These are phyloP conservation scores for Drosophila anomalipes DNA, from an alignment of 2,888 invertebrate species.

Conservation along the genomic window DNA sequence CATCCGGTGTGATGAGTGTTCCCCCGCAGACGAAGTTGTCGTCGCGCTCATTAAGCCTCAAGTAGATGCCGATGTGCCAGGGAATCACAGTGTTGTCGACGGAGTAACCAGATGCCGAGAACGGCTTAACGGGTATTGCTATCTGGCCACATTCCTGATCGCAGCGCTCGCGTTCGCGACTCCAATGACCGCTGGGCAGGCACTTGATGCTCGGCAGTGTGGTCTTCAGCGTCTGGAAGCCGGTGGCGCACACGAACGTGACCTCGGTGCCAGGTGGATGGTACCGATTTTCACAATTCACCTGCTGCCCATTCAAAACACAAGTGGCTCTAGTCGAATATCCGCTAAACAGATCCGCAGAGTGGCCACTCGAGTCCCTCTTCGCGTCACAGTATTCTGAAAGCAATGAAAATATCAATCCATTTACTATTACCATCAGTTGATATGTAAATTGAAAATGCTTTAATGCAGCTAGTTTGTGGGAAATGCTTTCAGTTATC, in stretches of 20 bases:
- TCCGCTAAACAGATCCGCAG: conserved; percentile 46
- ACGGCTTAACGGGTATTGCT: conserved; percentile 66
- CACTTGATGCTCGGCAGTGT: conserved; percentile 50
- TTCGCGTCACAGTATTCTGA: conserved; percentile 59
- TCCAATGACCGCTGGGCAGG: conserved; percentile 57
- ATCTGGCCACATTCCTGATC: conserved; percentile 64
- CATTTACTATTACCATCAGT: background rate
- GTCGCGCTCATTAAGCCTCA: conserved; percentile 42
- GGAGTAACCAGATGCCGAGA: conserved; percentile 59
- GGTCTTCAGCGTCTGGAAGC: conserved; percentile 37
- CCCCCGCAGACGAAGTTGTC: conserved; percentile 65
- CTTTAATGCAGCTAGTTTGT: background rate
- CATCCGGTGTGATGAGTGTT: conserved; percentile 64
- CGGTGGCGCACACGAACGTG: conserved; percentile 60
- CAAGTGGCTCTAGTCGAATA: conserved; percentile 63
- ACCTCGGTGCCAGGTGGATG: conserved; percentile 68
- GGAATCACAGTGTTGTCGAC: conserved; percentile 68
- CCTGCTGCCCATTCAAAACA: conserved; percentile 43
- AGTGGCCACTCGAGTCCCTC: conserved; percentile 24
- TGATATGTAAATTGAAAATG: background rate
- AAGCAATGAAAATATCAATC: background rate
- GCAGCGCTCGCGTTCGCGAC: conserved; percentile 52
- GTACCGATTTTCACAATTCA: conserved; percentile 46
- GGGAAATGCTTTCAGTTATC: background rate
- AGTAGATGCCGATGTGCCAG: conserved; percentile 69